Evolutionary conservation across 2,888 invertebrate genomes (phyloP), one percentile per base, ranked within the genome.

Genomic region (Hoplodrina blanda): DNA sequence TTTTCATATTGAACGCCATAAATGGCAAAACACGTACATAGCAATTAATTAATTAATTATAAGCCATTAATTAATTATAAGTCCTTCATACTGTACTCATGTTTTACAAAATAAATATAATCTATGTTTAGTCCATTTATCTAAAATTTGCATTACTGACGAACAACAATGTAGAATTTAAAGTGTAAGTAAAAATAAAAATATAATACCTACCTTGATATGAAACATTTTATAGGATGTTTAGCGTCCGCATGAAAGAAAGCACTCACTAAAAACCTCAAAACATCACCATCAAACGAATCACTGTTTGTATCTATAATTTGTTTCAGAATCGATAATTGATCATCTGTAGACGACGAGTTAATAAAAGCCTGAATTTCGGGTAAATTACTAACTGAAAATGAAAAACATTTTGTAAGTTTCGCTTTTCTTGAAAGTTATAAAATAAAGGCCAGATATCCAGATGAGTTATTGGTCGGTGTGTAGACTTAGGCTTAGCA

Each of bases 201-300:
- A 49, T 7, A 17, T 13, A 52, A 64, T 25, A 20, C 17, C 6
- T 88, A 94, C 95, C 94, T 93, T 56, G 90, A 81, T 15, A 95
- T 69, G 80, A 92, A 93, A 78, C 92, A 91, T 85, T 95, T 95
- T 0, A 94, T 85, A 8, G 95, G 95, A 81, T 96, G 95, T 81
- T 94, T 95, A 2, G 88, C 75, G 33, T 93, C 92, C 11, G 94
- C 91, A 66, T 92, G 81, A 64, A 93, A 85, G 73, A 90, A 95
- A 4, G 91, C 85, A 13, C 86, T 61, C 15, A 89, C 92, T 17
- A 96, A 81, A 73, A 95, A 92, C 25, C 82, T 78, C 2, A 90
- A 76, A 6, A 83, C 56, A n/a, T 83, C 79, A 33, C 52, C 17
- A 33, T 88, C 74, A 7, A 50, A 41, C 2, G 62, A 53, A 4